A percentile compares a stretch with the other conserved stretches of the same genome.
These are phyloP conservation scores for Calcarius lapponicus DNA, from an alignment of 2,797 vertebrate genomes.

Conservation along the genomic window DNA sequence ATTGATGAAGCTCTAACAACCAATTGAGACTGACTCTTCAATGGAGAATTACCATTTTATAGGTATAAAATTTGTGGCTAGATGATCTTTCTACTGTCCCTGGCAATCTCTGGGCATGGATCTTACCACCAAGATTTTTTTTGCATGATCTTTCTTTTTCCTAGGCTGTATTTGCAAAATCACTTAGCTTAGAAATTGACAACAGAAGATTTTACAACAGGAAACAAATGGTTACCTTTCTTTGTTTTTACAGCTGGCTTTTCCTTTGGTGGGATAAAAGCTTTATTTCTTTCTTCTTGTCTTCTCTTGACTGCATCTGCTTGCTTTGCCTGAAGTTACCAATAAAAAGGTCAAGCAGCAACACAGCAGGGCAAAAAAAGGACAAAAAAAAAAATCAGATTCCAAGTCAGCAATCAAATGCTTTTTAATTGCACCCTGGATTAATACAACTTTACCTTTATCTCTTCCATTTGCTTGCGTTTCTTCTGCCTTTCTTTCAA, in stretches of 20 bases:
- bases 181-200: not conserved
- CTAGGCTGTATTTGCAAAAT: not conserved
- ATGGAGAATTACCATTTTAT: not conserved
- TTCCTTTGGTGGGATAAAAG: slow-evolving; percentile 95
- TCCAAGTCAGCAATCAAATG: not conserved
- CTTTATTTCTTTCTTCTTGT: slow-evolving; percentile 92
- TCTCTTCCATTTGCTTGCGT: slow-evolving; percentile 87
- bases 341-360: slow-evolving; percentile 14
- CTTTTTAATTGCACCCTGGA: not conserved
- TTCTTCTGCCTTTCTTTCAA: slow-evolving; percentile 90
- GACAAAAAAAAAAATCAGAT: not conserved
- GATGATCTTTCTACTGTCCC: not conserved
- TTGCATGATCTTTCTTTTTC: not conserved
- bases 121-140: not conserved
- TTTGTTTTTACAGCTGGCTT: slow-evolving; percentile 79
- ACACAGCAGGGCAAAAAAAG: not conserved
- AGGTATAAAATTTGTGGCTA: not conserved
- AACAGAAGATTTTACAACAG: not conserved
- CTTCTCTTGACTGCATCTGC: slow-evolving; percentile 85
- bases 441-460: slow-evolving; percentile 81
- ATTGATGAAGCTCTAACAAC: not conserved
- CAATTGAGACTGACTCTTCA: not conserved
- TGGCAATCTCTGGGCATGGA: not conserved
- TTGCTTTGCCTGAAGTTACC: slow-evolving; percentile 83
- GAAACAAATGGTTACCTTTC: slow-evolving; percentile 78